A percentile compares a stretch with the other conserved stretches of the same genome.
Evolutionary conservation across 2,113 vertebrate genomes (phyloP).

Genomic region (Pimephales promelas): DNA sequence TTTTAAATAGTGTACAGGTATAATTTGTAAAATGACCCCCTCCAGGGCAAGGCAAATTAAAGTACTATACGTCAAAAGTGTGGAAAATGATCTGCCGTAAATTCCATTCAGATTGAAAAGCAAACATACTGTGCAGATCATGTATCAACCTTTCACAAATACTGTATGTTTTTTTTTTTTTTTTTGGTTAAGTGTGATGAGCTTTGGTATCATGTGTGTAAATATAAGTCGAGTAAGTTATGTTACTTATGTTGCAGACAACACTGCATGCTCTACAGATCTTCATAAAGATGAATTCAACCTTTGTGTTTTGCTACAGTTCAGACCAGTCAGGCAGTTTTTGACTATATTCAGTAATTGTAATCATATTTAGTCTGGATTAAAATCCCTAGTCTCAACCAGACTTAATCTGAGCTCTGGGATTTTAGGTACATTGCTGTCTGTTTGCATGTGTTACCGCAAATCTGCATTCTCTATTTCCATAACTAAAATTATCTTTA

Average conservation of each 20-base stretch:
- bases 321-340: neutral
- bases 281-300: neutral
- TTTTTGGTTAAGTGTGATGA: neutral
- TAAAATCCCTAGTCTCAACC: neutral
- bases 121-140: neutral
- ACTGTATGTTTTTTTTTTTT: neutral
- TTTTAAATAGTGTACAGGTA: neutral
- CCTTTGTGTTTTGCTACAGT: neutral
- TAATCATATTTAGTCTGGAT: neutral
- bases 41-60: neutral
- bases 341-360: neutral
- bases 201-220: neutral
- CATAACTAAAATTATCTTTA: neutral
- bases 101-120: neutral
- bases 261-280: neutral
- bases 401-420: neutral
- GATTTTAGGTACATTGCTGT: neutral
- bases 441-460: neutral
- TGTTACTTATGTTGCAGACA: neutral
- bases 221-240: neutral
- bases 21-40: slow-evolving; percentile 21
- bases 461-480: neutral
- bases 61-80: slow-evolving; percentile 1
- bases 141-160: neutral
- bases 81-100: slow-evolving; percentile 3